Evolutionary conservation across 2,113 vertebrate species (phyloP).

Genomic region (Pituophis catenifer): DNA sequence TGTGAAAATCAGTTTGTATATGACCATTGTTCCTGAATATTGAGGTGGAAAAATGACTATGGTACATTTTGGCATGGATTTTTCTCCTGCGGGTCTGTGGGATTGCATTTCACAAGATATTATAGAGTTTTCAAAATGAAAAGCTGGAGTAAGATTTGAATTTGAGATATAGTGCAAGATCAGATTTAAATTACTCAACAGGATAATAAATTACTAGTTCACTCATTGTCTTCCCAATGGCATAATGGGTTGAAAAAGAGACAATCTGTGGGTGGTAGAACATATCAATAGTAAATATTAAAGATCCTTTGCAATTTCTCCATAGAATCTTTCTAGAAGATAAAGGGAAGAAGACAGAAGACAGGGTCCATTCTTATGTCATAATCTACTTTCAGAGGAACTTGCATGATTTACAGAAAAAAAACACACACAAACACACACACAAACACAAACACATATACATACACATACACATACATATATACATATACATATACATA

Average conservation of each 20-base stretch:
- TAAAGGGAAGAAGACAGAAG: background rate
- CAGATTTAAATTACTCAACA: background rate
- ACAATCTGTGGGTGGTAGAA: background rate
- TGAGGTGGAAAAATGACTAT: constrained; percentile 5
- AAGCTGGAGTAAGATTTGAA: background rate
- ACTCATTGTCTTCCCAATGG: background rate
- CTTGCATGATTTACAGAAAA: background rate
- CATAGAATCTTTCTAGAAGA: background rate
- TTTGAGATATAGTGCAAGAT: background rate
- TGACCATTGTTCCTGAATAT: background rate
- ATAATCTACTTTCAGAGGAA: background rate
- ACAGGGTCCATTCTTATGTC: background rate
- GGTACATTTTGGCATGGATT: background rate
- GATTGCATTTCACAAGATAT: background rate
- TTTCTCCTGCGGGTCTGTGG: background rate
- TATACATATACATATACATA: no score
- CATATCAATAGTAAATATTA: background rate
- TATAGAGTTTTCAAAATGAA: background rate
- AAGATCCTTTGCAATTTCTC: background rate
- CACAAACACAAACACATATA: no score
- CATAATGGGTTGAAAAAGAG: background rate
- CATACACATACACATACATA: no score
- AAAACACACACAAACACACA: no score
- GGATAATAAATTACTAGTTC: background rate
- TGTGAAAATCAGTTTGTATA: constrained; percentile 30